Percentiles rank a stretch among this genome's conserved stretches.
These are phyloP conservation scores for Litocranius walleri DNA, from an alignment of 2,113 vertebrate species.

Conservation along the genomic window DNA sequence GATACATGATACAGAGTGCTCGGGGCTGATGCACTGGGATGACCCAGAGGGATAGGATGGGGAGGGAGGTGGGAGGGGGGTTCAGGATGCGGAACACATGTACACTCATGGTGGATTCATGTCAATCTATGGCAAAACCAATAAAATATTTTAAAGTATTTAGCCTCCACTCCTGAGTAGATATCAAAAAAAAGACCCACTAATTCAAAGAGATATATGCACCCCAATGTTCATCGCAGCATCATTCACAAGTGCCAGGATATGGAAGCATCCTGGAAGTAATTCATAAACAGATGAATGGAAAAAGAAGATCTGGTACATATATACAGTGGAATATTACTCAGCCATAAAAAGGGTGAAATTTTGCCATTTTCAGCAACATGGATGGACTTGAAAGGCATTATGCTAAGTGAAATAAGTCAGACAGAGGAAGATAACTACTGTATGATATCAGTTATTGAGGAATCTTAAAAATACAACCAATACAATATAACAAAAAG, in stretches of 20 bases:
- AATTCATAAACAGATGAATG: background rate
- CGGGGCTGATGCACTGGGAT: too few relatives aligned
- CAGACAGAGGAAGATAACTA: background rate
- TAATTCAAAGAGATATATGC: background rate
- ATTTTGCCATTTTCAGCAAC: background rate
- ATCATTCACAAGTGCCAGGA: background rate
- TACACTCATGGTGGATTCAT: too few relatives aligned
- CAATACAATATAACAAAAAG: background rate
- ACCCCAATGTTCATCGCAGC: background rate
- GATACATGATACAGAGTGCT: too few relatives aligned
- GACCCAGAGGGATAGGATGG: too few relatives aligned
- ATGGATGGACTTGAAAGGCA: background rate
- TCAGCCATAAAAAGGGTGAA: background rate
- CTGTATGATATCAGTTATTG: background rate
- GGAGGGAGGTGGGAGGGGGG: too few relatives aligned
- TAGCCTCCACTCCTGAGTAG: background rate
- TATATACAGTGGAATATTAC: background rate
- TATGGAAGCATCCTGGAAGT: background rate
- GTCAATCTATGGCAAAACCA: too few relatives aligned
- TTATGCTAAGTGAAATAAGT: background rate
- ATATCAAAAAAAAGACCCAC: background rate
- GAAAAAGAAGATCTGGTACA: background rate
- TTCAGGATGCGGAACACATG: too few relatives aligned
- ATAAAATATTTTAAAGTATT: too few relatives aligned
- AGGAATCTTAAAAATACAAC: background rate